Conservation (phyloP, 2,797 vertebrate genomes). For the Dryobates pubescens region DNA sequence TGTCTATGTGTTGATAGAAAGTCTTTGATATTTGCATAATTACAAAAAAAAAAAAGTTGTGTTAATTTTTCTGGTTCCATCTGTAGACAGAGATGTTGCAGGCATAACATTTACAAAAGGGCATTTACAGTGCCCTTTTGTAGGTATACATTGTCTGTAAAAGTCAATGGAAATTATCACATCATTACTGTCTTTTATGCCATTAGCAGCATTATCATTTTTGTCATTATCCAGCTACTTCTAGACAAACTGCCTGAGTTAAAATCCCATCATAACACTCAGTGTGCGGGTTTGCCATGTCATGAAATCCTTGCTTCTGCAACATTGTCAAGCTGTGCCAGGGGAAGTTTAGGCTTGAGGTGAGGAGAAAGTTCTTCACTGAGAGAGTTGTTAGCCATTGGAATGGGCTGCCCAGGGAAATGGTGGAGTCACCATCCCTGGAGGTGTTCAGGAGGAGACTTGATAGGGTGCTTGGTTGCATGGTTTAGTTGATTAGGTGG, state of each 20-base stretch:
- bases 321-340: too few species aligned
- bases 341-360: too few species aligned
- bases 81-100: neutral
- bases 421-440: too few species aligned
- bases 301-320: too few species aligned
- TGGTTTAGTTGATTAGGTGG: too few species aligned
- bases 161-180: neutral
- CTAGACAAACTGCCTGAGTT: neutral
- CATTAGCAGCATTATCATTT: neutral
- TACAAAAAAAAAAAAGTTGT: neutral
- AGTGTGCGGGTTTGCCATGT: too few species aligned
- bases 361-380: too few species aligned
- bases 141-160: neutral
- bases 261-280: neutral
- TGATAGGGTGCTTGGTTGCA: too few species aligned
- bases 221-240: neutral
- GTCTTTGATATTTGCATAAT: neutral
- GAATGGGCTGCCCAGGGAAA: too few species aligned
- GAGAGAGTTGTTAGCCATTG: too few species aligned
- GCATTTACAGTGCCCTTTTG: neutral
- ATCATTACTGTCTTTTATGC: neutral
- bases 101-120: neutral
- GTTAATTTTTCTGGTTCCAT: neutral
- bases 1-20: neutral
- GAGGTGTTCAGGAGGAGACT: too few species aligned